Base-by-base conservation (phyloP, 2,113 vertebrate species). In the Sitta europaea region DNA sequence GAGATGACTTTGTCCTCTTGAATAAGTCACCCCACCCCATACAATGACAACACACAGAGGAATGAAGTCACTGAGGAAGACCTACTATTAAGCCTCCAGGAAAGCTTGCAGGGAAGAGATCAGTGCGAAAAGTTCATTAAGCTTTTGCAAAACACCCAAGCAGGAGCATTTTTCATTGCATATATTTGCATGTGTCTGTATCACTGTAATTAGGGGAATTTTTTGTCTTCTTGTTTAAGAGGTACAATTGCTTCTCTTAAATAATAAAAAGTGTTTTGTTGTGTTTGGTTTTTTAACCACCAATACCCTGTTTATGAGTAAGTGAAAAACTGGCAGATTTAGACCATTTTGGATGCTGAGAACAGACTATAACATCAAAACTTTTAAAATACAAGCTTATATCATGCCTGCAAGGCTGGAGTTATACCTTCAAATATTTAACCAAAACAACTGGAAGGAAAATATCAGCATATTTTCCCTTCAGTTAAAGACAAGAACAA, bases 401-500 rank as follows among this genome's bases (percentile, higher is more conserved):
- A 25, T 28, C 48, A 80, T 82, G 50, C 51, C 82, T 38, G 11
- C 86, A 93, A 93, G 29, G 19, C 17, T 40, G 12, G 11, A 35
- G 11, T 65, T 82, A 12, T 42, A 50, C 31, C 17, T 59, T 86
- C 67, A 80, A 83, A 33, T 70, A 59, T 92, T 90, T 83, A 92
- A 92, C n/a, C 38, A 59, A 90, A 95, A 84, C 63, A 86, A 50
- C 38, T 50, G 47, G 59, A 86, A 90, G 75, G 43, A 93, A 95
- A 86, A 86, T 9, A n/a, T 63, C 91, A 88, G 68, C 23, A 8
- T 80, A 58, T 91, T 93, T 65, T 8, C n/a, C 54, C 38, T 86
- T 92, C 58, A 76, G 85, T 73, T 73, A 76, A 88, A 92, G 48
- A 35, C 65, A 91, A 93, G 73, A 58, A 62, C 42, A 72, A 65